Evolutionary conservation across 2,888 invertebrate species (phyloP), one percentile per base, ranked within the genome.

Genomic region (Cetonia aurata): DNA sequence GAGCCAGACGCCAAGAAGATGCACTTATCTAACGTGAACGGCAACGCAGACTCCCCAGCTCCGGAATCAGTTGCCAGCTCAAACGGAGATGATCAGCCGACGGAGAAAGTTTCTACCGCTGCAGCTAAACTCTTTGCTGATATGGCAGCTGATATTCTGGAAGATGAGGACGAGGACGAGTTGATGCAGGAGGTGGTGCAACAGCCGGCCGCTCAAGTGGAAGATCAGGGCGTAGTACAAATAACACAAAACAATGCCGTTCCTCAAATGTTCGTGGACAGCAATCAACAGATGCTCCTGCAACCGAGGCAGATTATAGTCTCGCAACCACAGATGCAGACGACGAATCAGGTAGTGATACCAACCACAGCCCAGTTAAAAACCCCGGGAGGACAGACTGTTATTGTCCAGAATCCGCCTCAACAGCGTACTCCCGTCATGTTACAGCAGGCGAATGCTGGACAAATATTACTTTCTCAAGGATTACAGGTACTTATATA

Each of bases 61-160:
- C 85, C 86, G 1, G 86, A 84, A 73, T 84, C 86, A 6, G 85
- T 86, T 19, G 84, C 86, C 1, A 86, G 82, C 72, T 83, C 83
- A 10, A 86, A 86, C 71, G 85, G 86, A 1, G 86, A 88, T 0
- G 84, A 88, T 50, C 70, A 72, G 13, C 71, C 84, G 2, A 87
- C 89, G 74, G 89, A 88, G 41, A 89, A 89, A 1, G 92, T 92
- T 0, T 94, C 94, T 0, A 93, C 93, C 68, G 93, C 93, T 6
- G 95, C 95, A 0, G 95, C 94, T 0, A 94, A 95, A 83, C 85
- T 95, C 25, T 95, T 95, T 80, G 94, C 95, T 0, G 94, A 94
- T 33, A 87, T 95, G 59, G 95, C 94, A 0, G 95, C 94, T 0
- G 94, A 94, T 42, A 93, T 93, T 57, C 86, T 95, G 15, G 94